Conservation (phyloP, 2,888 invertebrate species). For the Baccha elongata region DNA sequence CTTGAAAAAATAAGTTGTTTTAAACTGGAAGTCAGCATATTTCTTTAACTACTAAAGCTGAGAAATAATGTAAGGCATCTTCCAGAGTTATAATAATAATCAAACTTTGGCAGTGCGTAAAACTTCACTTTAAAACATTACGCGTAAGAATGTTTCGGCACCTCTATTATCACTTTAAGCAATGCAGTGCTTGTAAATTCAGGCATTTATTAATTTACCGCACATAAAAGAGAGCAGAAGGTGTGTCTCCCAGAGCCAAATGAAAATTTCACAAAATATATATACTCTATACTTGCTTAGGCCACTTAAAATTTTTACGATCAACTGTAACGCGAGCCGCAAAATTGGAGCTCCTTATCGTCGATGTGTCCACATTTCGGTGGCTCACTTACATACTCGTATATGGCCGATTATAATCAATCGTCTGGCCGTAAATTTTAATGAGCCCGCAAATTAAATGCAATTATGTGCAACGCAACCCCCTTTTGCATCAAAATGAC, state of each 20-base stretch:
- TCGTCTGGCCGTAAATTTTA: conserved; percentile 82
- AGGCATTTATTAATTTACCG: conserved; percentile 30
- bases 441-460: conserved; percentile 82
- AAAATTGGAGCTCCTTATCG: conserved; percentile 36
- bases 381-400: conserved; percentile 55
- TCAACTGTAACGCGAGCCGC: conserved; percentile 54
- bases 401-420: conserved; percentile 80
- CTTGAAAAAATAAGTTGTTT: too few relatives aligned
- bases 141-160: conserved; percentile 4
- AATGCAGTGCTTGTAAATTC: conserved; percentile 18
- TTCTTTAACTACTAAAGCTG: too few relatives aligned
- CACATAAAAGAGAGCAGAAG: background rate
- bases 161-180: conserved; percentile 44
- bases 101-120: background rate
- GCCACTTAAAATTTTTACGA: conserved; percentile 58
- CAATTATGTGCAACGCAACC: conserved; percentile 79
- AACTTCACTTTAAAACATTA: background rate
- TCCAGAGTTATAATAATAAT: background rate
- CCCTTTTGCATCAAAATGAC: conserved; percentile 57
- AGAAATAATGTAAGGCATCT: background rate
- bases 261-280: background rate
- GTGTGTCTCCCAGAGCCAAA: conserved; percentile 2
- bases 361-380: conserved; percentile 52
- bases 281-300: conserved; percentile 34
- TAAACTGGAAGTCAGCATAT: too few relatives aligned